Evolutionary conservation across 23 tunicate genomes (phyloP).

Genomic region (Ascidia mentula): DNA sequence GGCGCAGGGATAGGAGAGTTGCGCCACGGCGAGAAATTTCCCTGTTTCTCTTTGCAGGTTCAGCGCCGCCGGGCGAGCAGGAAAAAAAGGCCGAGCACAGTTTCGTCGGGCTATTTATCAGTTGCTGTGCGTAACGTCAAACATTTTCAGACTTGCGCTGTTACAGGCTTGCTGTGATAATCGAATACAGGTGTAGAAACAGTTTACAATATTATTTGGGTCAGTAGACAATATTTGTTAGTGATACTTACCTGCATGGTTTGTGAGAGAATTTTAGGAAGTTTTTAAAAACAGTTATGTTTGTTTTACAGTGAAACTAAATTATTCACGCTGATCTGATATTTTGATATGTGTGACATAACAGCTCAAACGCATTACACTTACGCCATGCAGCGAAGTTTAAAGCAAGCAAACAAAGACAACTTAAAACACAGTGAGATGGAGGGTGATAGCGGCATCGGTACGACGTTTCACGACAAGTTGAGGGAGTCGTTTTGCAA

Average conservation of each 20-base stretch:
- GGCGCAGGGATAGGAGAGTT: background rate
- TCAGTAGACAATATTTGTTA: no score
- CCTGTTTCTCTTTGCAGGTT: background rate
- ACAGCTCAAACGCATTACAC: background rate
- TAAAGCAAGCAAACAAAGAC: background rate
- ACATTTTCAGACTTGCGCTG: background rate
- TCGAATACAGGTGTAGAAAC: no score
- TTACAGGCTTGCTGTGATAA: background rate
- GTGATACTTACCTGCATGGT: no score
- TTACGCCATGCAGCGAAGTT: background rate
- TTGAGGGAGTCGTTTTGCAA: background rate
- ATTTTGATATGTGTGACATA: background rate
- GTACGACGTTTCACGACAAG: conserved; percentile 1
- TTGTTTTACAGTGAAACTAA: background rate
- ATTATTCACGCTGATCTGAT: background rate
- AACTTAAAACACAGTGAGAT: background rate
- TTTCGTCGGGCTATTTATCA: background rate
- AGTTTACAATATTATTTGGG: no score
- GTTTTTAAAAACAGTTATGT: no score
- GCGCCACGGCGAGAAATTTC: background rate
- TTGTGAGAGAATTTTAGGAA: no score
- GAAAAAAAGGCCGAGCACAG: background rate
- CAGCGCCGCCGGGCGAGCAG: background rate
- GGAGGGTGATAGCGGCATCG: background rate
- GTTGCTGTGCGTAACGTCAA: conserved; percentile 13